These are phyloP conservation scores for Gnathonemus echidnorhynchus DNA, from an alignment of 2,113 vertebrate genomes.

Conservation along the genomic window DNA sequence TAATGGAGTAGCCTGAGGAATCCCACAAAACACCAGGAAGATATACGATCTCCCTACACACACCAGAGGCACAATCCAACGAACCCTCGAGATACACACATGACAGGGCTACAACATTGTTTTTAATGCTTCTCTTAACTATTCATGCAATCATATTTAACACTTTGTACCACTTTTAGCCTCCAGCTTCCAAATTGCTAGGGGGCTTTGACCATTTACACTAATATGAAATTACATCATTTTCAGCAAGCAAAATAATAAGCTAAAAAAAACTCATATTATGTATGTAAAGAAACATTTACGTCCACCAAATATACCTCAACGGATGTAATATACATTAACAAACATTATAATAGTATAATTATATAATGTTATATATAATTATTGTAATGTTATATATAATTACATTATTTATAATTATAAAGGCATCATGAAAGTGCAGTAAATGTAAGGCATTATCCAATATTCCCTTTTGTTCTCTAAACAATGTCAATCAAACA, in stretches of 20 bases:
- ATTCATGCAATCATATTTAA: not conserved
- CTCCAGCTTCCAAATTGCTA: not conserved
- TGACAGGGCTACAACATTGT: not conserved
- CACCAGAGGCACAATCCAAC: not conserved
- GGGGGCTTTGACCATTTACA: not conserved
- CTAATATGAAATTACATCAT: not conserved
- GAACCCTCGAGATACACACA: not conserved
- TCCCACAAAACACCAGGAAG: not conserved
- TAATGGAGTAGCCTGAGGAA: not conserved
- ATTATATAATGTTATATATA: not conserved
- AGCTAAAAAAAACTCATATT: not conserved
- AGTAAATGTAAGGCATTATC: not conserved
- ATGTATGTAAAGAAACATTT: not conserved
- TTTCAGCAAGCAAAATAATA: not conserved
- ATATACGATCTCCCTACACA: not conserved
- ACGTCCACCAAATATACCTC: not conserved
- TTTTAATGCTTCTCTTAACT: not conserved
- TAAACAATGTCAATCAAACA: not conserved
- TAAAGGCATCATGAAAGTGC: not conserved
- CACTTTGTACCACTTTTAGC: not conserved
- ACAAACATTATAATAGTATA: not conserved
- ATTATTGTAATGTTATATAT: not conserved
- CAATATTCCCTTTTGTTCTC: not conserved
- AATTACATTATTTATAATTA: not conserved
- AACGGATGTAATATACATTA: not conserved